Percentiles rank a stretch among this genome's conserved stretches.
Conservation (phyloP, 2,113 vertebrate genomes). For the Cottus gobio region DNA sequence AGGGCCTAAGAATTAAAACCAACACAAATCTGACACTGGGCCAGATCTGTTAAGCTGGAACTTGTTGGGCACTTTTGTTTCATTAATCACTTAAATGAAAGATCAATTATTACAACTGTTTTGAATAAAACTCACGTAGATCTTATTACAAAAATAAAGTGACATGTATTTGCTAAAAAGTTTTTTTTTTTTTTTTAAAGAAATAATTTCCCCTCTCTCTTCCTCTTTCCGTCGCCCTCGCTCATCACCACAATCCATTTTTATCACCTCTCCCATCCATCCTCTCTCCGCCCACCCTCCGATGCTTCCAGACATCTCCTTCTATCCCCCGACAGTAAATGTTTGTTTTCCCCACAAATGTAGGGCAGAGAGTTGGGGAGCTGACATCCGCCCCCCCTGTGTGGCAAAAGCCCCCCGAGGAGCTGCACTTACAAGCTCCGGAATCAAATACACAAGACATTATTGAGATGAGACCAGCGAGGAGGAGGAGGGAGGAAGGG, state of each 20-base stretch:
- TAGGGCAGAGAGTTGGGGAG: slow-evolving; percentile 36
- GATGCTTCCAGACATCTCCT: slow-evolving; percentile 29
- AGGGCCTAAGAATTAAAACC: not conserved
- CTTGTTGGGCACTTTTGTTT: not conserved
- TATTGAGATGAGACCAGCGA: slow-evolving; percentile 34
- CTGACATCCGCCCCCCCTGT: slow-evolving; percentile 22
- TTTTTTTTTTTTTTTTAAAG: not conserved
- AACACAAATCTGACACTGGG: not conserved
- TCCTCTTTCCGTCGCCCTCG: not conserved
- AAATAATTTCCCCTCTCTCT: not conserved
- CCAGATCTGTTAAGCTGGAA: not conserved
- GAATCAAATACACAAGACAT: slow-evolving; percentile 51
- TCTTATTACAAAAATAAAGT: not conserved
- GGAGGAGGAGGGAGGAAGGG: not conserved
- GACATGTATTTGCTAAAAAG: too few relatives aligned
- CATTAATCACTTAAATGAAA: not conserved
- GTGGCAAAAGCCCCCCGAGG: slow-evolving; percentile 40
- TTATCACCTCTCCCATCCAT: slow-evolving; percentile 39
- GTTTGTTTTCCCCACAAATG: slow-evolving; percentile 66
- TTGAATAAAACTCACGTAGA: not conserved
- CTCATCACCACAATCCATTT: slow-evolving; percentile 15
- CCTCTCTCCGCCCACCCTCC: slow-evolving; percentile 27
- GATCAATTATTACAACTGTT: not conserved
- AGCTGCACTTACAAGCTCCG: slow-evolving; percentile 47
- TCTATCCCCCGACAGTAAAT: slow-evolving; percentile 42